Base-by-base conservation (phyloP, 2,888 invertebrate genomes). In the Spicauda simplicius region DNA sequence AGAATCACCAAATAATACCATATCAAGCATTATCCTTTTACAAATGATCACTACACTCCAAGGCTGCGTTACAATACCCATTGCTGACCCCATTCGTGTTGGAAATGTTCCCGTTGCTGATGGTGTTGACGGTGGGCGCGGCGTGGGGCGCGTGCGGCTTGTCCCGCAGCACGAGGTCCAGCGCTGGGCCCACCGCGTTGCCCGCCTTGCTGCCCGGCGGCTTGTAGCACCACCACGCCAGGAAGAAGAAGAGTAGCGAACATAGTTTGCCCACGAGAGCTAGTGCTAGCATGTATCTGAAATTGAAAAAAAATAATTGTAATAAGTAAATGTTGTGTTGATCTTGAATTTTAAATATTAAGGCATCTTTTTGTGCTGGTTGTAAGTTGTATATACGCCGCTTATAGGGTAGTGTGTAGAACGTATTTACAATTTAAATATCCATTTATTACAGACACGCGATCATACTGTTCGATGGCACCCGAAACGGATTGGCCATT, bases 171-270 rank as follows among this genome's bases (percentile, higher is more conserved):
- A 88, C 81, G 4, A 14, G 14, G 41, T 2, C 41, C 14, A 11
- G 41, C 41, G 33, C 33, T 1, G 41, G 41, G 10, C 41, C 1
- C 41, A 41, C 41, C 14, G 89, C 88, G 77, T 88, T 88, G 53
- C 80, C 74, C 68, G 74, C 83, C 77, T 84, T 85, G 20, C 83
- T 81, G 7, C 93, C 91, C 0, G 96, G 96, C 19, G 96, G 95
- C 62, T 95, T 94, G 87, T 97, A 97, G 80, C 95, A 95, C 94
- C 96, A 95, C 96, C 96, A 96, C 61, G 97, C 96, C 50, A 95
- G 88, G 85, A 96, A 94, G 88, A 96, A 97, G 89, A 96, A 96
- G 0, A 96, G 77, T 0, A 96, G 85, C 0, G 97, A 96, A 62
- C 96, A 94, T 5, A 95, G 88, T 85, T 97, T 97, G 14, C 96